These are phyloP conservation scores for Podarcis cretensis DNA, from an alignment of 2,113 vertebrate species.

Conservation along the genomic window DNA sequence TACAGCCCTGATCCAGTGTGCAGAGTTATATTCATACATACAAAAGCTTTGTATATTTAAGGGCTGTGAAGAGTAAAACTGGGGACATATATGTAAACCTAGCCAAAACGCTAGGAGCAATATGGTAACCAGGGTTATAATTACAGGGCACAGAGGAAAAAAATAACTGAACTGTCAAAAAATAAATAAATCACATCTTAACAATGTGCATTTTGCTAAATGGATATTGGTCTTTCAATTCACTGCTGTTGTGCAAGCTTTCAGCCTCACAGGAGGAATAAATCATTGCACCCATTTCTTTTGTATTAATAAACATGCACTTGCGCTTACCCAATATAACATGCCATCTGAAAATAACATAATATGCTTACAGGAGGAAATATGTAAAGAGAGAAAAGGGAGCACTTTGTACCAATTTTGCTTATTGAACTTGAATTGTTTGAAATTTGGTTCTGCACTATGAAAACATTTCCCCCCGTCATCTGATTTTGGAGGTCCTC, in stretches of 20 bases:
- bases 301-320: constrained; percentile 62
- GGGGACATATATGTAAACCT: rapidly evolving
- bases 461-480: neutral
- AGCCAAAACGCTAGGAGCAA: neutral
- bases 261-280: constrained; percentile 47
- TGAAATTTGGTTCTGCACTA: neutral
- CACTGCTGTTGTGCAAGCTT: constrained; percentile 51
- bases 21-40: neutral
- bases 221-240: constrained; percentile 51
- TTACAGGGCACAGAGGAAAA: neutral
- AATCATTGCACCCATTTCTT: constrained; percentile 55
- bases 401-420: neutral
- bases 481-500: neutral
- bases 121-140: neutral
- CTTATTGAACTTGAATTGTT: constrained; percentile 20
- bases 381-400: neutral
- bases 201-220: constrained; percentile 51
- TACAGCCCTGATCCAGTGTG: neutral
- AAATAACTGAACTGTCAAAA: constrained; percentile 40
- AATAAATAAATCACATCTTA: constrained; percentile 16
- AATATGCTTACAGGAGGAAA: neutral
- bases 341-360: constrained; percentile 1
- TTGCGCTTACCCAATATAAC: constrained; percentile 55
- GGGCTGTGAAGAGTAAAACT: rapidly evolving
- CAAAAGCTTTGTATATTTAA: neutral